Percentiles rank a stretch among this genome's conserved stretches.
Evolutionary conservation across 1,140 invertebrate genomes (phyloP).

Genomic region (Agrilus planipennis): DNA sequence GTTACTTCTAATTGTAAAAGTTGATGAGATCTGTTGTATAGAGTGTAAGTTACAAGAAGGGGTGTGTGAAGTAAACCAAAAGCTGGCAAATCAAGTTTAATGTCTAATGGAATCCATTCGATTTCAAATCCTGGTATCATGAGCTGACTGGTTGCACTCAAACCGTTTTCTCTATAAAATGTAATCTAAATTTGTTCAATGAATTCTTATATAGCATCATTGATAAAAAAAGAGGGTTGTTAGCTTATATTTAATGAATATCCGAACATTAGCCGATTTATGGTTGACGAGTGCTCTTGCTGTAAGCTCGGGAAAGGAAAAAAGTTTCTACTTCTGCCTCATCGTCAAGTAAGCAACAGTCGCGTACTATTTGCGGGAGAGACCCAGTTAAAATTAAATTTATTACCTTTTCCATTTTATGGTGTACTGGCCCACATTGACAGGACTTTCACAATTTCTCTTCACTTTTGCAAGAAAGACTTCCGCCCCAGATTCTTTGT

Average conservation of each 20-base stretch:
- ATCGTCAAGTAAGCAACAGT: no score
- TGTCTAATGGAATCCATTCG: slow-evolving; percentile 54
- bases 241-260: no score
- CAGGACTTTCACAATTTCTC: slow-evolving; percentile 39
- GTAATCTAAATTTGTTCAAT: no score
- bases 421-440: slow-evolving; percentile 56
- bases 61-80: slow-evolving; percentile 61
- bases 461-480: slow-evolving; percentile 33
- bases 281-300: no score
- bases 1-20: slow-evolving; percentile 60
- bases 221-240: no score
- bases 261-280: no score
- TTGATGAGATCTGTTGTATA: slow-evolving; percentile 58
- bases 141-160: slow-evolving; percentile 25
- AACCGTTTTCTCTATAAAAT: slow-evolving; percentile 18
- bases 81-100: slow-evolving; percentile 61
- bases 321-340: no score
- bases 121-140: slow-evolving; percentile 45
- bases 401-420: slow-evolving; percentile 67
- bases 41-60: slow-evolving; percentile 53
- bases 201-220: no score
- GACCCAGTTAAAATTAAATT: no score
- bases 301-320: no score
- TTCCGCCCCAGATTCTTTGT: slow-evolving; percentile 41
- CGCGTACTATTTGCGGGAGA: no score